These are phyloP conservation scores for Alsophila aescularia DNA, from an alignment of 2,888 invertebrate species.

Conservation along the genomic window DNA sequence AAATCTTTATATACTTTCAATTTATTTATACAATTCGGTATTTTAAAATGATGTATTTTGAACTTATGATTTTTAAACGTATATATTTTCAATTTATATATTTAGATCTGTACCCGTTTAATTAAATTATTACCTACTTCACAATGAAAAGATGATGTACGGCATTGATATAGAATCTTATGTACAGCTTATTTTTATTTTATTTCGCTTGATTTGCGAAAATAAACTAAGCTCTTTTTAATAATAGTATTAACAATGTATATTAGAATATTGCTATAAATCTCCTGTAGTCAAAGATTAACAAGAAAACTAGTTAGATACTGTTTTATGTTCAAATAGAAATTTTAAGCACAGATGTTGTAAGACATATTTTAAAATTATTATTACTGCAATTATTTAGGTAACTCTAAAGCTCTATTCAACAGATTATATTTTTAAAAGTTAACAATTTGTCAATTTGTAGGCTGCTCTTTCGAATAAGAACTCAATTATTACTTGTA, in stretches of 20 bases:
- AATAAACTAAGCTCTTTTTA: not conserved
- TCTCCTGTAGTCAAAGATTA: no score
- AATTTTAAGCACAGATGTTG: constrained; percentile 8
- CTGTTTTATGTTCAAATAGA: constrained; percentile 6
- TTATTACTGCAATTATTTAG: constrained; percentile 15
- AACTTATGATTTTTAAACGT: no score
- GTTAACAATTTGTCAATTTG: constrained; percentile 70
- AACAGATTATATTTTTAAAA: constrained; percentile 39
- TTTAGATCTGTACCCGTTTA: no score
- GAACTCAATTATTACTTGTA: constrained; percentile 71
- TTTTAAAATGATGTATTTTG: no score
- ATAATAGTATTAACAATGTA: no score
- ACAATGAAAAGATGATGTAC: no score
- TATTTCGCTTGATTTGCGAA: not conserved
- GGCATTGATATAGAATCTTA: no score
- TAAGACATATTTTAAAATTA: constrained; percentile 9
- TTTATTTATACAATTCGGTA: no score
- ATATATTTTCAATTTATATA: no score
- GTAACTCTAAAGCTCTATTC: constrained; percentile 32
- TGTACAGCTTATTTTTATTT: constrained; percentile 9
- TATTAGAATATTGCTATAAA: no score
- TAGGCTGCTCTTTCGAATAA: constrained; percentile 68
- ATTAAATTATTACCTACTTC: no score
- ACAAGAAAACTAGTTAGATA: not conserved
- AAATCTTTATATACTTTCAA: no score